Conservation (phyloP, 1,140 invertebrate genomes). For the Scaptomyza montana region DNA sequence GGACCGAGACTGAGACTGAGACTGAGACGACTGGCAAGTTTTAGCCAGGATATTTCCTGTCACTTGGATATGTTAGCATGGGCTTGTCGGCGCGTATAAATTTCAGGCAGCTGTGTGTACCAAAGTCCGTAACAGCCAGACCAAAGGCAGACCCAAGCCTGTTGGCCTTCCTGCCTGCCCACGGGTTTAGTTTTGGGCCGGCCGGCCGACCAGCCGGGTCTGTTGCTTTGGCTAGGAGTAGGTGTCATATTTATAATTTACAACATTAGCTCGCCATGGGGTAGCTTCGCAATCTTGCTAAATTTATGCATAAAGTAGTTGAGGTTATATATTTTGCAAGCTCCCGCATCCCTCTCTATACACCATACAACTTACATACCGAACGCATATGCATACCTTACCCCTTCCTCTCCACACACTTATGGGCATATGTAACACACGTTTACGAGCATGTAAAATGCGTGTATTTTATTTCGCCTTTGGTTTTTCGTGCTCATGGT, state of each 20-base stretch:
- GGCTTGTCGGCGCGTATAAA: slow-evolving; percentile 61
- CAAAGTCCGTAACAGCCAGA: slow-evolving; percentile 15
- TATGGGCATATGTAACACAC: slow-evolving; percentile 76
- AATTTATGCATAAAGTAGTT: slow-evolving; percentile 82
- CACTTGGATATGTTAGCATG: slow-evolving; percentile 33
- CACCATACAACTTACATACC: background rate
- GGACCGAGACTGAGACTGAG: slow-evolving; percentile 9
- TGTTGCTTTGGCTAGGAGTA: slow-evolving; percentile 62
- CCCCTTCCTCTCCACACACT: slow-evolving; percentile 1
- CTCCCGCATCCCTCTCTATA: background rate
- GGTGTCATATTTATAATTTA: slow-evolving; percentile 83
- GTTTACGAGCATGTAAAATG: slow-evolving; percentile 81
- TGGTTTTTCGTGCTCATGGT: slow-evolving; percentile 55
- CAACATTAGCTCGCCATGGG: slow-evolving; percentile 81
- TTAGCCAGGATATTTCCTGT: slow-evolving; percentile 64
- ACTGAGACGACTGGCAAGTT: slow-evolving; percentile 17
- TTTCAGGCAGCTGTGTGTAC: slow-evolving; percentile 59
- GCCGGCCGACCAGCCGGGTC: slow-evolving; percentile 1
- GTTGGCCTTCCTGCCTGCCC: slow-evolving; percentile 54
- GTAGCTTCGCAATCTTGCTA: slow-evolving; percentile 80
- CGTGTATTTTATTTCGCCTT: slow-evolving; percentile 77
- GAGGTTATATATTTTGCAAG: slow-evolving; percentile 73
- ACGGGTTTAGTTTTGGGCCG: slow-evolving; percentile 54
- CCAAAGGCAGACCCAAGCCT: slow-evolving; percentile 5
- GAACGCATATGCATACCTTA: background rate